These are phyloP conservation scores for Iphiclides podalirius DNA, from an alignment of 2,888 invertebrate species.

Conservation along the genomic window DNA sequence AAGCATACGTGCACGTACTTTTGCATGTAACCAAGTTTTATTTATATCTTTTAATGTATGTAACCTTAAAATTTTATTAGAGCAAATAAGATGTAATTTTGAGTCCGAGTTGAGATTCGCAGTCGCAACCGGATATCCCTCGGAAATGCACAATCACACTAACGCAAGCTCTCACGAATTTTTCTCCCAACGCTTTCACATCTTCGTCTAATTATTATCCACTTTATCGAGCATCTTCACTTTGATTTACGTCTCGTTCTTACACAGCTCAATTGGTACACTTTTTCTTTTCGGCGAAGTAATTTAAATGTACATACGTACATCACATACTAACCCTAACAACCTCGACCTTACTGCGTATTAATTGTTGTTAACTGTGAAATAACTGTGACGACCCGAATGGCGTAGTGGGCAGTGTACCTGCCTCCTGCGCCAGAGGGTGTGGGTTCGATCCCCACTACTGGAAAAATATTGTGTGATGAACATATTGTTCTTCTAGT, in stretches of 20 bases:
- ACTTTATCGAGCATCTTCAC: slow-evolving; percentile 80
- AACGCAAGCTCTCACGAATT: slow-evolving; percentile 78
- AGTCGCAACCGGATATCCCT: slow-evolving; percentile 67
- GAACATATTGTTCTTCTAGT: too few relatives aligned
- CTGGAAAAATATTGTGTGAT: too few relatives aligned
- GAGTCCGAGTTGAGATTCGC: slow-evolving; percentile 1
- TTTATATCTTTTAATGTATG: too few relatives aligned
- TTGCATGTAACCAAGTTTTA: too few relatives aligned
- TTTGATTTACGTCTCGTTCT: slow-evolving; percentile 77
- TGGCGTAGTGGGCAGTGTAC: too few relatives aligned
- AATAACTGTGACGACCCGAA: too few relatives aligned
- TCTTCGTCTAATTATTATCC: slow-evolving; percentile 79
- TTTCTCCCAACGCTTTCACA: slow-evolving; percentile 79
- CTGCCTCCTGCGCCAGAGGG: too few relatives aligned
- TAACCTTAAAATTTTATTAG: not conserved
- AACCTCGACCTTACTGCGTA: slow-evolving; percentile 43
- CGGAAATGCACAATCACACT: slow-evolving; percentile 77
- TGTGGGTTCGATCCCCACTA: too few relatives aligned
- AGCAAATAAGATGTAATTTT: slow-evolving; percentile 4
- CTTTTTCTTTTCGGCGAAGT: slow-evolving; percentile 73
- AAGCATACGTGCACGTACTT: too few relatives aligned
- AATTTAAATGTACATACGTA: slow-evolving; percentile 54
- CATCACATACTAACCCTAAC: slow-evolving; percentile 39
- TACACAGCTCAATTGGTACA: slow-evolving; percentile 73
- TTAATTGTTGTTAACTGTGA: slow-evolving; percentile 30